Percentiles rank a stretch among this genome's conserved stretches.
Evolutionary conservation across 2,113 vertebrate genomes (phyloP).

Genomic region (Menura novaehollandiae): DNA sequence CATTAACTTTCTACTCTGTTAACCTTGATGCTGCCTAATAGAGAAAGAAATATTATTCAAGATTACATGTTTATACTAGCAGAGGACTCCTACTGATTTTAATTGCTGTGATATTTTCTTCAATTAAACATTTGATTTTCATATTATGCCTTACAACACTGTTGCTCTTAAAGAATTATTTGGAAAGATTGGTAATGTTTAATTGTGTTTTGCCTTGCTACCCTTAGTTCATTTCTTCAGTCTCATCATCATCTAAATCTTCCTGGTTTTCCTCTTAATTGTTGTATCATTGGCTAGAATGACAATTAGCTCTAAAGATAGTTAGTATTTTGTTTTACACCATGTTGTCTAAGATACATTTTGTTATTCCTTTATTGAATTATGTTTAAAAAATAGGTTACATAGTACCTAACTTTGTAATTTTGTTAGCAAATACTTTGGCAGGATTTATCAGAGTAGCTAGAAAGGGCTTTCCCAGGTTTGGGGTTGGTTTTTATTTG

Average conservation of each 20-base stretch:
- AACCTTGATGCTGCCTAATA: slow-evolving; percentile 26
- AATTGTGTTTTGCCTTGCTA: slow-evolving; percentile 7
- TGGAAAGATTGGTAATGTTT: not conserved
- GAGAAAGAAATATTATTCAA: slow-evolving; percentile 24
- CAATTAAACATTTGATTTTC: slow-evolving; percentile 65
- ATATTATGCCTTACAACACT: slow-evolving; percentile 28
- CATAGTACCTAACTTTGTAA: not conserved
- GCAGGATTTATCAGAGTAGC: not conserved
- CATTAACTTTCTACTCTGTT: slow-evolving; percentile 15
- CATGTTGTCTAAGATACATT: not conserved
- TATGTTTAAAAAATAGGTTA: not conserved
- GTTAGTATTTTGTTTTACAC: not conserved
- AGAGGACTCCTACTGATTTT: slow-evolving; percentile 57
- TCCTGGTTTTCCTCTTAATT: not conserved
- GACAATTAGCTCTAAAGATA: not conserved
- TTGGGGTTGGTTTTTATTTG: not conserved
- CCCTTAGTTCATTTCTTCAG: not conserved
- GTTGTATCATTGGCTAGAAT: not conserved
- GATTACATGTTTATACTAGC: slow-evolving; percentile 47
- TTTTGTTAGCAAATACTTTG: not conserved
- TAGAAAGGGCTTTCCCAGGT: not conserved
- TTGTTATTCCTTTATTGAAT: not conserved
- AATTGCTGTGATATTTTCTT: slow-evolving; percentile 64
- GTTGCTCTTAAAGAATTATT: slow-evolving; percentile 32
- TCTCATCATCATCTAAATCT: not conserved